A percentile compares a stretch with the other conserved stretches of the same genome.
These are phyloP conservation scores for Nemopilema nomurai DNA, from an alignment of 30 jellyfish, hydroid and myxozoan species.

Conservation along the genomic window DNA sequence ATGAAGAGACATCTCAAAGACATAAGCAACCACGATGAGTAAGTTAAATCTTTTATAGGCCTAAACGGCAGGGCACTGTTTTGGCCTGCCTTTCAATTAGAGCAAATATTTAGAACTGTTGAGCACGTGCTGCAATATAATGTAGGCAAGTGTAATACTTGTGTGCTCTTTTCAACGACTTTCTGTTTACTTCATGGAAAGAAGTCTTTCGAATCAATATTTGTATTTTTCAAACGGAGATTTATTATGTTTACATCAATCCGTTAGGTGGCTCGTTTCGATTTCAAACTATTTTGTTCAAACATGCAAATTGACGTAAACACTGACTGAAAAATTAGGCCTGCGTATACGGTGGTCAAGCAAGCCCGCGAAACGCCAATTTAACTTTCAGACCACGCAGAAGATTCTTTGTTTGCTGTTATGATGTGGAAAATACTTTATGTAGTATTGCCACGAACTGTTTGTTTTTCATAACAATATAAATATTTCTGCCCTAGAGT, in stretches of 20 bases:
- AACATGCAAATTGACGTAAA: too few species aligned
- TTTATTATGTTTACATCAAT: too few species aligned
- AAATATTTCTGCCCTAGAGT: not conserved
- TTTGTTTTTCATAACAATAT: not conserved
- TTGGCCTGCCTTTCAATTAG: not conserved
- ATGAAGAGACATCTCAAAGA: conserved; percentile 31
- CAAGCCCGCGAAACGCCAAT: not conserved
- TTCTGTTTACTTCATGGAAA: not conserved
- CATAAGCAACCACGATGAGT: conserved; percentile 25
- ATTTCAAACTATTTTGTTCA: too few species aligned
- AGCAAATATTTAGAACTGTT: not conserved
- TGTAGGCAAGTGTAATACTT: not conserved
- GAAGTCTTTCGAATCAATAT: not conserved
- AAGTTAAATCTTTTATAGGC: not conserved
- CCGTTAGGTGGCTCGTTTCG: too few species aligned
- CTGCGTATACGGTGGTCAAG: not conserved
- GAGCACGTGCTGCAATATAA: not conserved
- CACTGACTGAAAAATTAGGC: too few species aligned
- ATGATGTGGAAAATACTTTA: not conserved
- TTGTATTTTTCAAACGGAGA: not conserved
- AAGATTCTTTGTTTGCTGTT: not conserved
- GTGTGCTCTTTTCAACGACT: too few species aligned
- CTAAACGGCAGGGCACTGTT: not conserved
- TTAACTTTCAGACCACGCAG: not conserved
- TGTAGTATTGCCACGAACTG: not conserved